phyloP scores from a whole-genome alignment of 1,140 invertebrate species.

The Microplitis demolitor region DNA sequence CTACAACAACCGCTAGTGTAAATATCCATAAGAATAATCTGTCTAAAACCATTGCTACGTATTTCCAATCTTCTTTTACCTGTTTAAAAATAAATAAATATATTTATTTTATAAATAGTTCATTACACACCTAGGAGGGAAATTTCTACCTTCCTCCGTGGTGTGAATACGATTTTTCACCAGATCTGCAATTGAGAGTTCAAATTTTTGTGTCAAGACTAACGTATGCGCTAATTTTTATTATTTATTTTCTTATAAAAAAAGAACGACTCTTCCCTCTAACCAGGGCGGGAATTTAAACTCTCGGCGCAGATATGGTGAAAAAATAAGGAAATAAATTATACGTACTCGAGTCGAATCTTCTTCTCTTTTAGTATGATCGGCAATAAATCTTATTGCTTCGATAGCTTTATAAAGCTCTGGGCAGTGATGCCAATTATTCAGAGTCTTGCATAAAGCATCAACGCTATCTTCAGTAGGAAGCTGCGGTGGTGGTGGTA shows the following conservation, averaged over 20 bases:
- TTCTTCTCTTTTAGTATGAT: conserved; percentile 90
- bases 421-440: conserved; percentile 45
- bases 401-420: conserved; percentile 26
- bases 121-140: not conserved
- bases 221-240: no score
- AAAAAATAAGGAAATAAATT: not conserved
- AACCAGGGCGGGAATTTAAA: not conserved
- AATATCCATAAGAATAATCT: conserved; percentile 97
- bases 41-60: conserved; percentile 97
- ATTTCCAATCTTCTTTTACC: conserved; percentile 98
- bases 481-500: conserved; percentile 48
- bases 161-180: no score
- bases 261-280: no score
- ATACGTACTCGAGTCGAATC: conserved; percentile 83
- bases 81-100: conserved; percentile 45
- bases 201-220: no score
- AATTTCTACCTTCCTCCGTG: not conserved
- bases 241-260: no score
- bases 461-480: conserved; percentile 56
- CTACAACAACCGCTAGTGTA: conserved; percentile 90
- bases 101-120: not conserved
- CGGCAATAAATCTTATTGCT: conserved; percentile 82
- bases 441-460: conserved; percentile 60
- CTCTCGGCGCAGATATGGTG: not conserved
- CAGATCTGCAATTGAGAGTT: no score